Base-by-base conservation (phyloP, 1,140 invertebrate species). In the Halyomorpha halys region DNA sequence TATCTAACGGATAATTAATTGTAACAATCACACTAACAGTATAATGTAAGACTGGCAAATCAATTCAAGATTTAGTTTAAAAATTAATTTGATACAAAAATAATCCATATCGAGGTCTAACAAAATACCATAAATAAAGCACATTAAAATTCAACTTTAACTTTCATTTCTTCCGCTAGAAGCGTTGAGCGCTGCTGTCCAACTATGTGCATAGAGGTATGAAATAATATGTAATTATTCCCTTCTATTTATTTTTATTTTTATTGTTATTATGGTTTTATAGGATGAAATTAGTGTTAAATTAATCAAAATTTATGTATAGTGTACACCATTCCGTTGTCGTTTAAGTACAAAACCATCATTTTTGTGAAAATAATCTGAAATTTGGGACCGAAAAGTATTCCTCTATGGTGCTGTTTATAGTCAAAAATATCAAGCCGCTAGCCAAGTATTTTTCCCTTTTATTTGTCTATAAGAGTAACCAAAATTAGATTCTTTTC, bases 381-480 rank as follows among this genome's bases (percentile, higher is more conserved):
- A 56, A 56, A 56, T 56, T 56, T 56, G 53, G 23, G 23, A 56
- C 53, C 23, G 6, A 56, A 4, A 25, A 23, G 53, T 25, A 23
- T 53, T 67, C 39, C 66, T 64, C 66, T 64, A 51, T 64, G 66
- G 66, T 64, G 66, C 66, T 67, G 66, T 67, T 67, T 67, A 67
- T 67, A 67, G 66, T 67, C 66, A 64, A 64, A 67, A 67, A 67
- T 67, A 67, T 65, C 66, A 61, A 64, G 66, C 66, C 62, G 66
- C 66, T 64, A 64, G 61, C 64, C 30, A 67, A 61, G 49, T 59
- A 64, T 63, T 64, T 64, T 67, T 65, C 64, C 62, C 23, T 54
- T 62, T 63, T 66, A 51, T 63, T 60, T 53, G 54, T 47, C 18
- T 63, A 56, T 51, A 49, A 63, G 60, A 30, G 27, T 30, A 9